These are phyloP conservation scores for Apolygus lucorum DNA, from an alignment of 1,140 invertebrate genomes.

Conservation along the genomic window DNA sequence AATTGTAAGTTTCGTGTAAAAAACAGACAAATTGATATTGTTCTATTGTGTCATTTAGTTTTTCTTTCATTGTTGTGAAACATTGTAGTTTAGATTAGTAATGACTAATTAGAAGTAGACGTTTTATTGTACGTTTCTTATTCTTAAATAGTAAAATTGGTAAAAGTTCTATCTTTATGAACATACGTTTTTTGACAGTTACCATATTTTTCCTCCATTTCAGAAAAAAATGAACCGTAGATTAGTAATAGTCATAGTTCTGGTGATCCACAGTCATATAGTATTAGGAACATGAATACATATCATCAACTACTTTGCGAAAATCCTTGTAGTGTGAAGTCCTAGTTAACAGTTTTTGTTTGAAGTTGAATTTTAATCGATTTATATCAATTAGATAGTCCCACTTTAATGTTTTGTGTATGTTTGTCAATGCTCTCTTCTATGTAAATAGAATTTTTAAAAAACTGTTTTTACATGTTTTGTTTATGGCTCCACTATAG, in stretches of 20 bases:
- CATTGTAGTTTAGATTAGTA: background rate
- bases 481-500: too few species aligned
- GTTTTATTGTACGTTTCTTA: background rate
- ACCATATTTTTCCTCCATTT: background rate
- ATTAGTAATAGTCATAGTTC: background rate
- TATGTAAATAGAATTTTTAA: background rate
- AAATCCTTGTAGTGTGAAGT: background rate
- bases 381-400: conserved; percentile 18
- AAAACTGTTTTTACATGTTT: conserved; percentile 6
- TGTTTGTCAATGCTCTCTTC: conserved; percentile 11
- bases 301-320: background rate
- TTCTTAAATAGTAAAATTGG: background rate
- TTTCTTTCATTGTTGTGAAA: conserved; percentile 9
- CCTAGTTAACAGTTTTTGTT: background rate
- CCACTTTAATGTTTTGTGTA: conserved; percentile 15
- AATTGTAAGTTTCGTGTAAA: conserved; percentile 25
- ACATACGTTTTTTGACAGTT: background rate
- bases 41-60: conserved; percentile 24
- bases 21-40: conserved; percentile 16
- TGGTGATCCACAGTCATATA: background rate
- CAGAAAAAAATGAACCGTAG: background rate
- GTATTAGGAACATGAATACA: background rate
- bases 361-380: background rate
- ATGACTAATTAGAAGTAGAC: background rate
- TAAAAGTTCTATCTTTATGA: background rate